Conservation (phyloP, 2,888 invertebrate species). For the Noctuana brunneofusca region DNA sequence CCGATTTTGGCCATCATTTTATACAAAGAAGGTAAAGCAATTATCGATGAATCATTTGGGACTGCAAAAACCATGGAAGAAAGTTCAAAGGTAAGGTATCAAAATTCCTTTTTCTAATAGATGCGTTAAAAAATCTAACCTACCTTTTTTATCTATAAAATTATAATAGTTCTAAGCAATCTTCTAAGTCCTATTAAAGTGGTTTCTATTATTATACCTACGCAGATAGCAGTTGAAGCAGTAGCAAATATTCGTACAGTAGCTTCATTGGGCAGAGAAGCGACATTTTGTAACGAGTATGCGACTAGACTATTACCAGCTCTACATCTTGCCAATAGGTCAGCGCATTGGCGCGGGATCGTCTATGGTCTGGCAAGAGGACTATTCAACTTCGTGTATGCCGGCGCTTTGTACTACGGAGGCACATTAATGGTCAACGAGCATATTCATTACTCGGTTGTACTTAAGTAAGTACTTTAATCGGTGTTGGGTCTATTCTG, state of each 20-base stretch:
- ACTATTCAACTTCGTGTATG: constrained; percentile 88
- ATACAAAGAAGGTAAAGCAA: constrained; percentile 86
- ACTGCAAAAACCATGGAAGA: constrained; percentile 87
- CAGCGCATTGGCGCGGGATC: constrained; percentile 86
- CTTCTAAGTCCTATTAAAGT: not conserved
- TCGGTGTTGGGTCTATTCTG: not conserved
- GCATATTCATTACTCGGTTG: constrained; percentile 79
- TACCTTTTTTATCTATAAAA: not conserved
- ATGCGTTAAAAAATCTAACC: too few relatives aligned
- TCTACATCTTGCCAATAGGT: constrained; percentile 79
- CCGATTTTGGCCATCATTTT: constrained; percentile 87
- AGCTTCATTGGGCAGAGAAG: constrained; percentile 87
- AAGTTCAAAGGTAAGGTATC: constrained; percentile 85
- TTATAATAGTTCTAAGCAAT: too few relatives aligned
- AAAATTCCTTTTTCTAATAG: not conserved
- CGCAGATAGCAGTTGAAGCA: constrained; percentile 88
- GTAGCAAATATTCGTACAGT: constrained; percentile 91
- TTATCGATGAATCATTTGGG: constrained; percentile 85
- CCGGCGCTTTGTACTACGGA: constrained; percentile 88
- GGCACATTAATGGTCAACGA: constrained; percentile 85
- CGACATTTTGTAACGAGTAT: constrained; percentile 85
- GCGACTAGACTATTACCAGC: constrained; percentile 83
- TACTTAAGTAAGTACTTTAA: constrained; percentile 86
- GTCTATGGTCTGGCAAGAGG: constrained; percentile 89
- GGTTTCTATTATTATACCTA: not conserved